Base-by-base conservation (phyloP, 2,888 invertebrate species). In the Odontocolon sp. region DNA sequence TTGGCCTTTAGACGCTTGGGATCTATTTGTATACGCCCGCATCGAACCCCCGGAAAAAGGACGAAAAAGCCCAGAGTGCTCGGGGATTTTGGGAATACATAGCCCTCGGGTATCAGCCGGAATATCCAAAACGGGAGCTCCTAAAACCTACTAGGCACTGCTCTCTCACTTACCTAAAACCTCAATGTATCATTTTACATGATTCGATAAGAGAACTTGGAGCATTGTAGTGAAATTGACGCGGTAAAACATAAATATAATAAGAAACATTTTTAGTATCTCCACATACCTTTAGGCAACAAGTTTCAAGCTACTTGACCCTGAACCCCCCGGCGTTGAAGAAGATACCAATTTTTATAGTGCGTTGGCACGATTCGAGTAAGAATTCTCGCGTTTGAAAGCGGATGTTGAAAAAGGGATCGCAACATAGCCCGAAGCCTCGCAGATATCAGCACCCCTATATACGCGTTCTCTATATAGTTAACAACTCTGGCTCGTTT, bases 51-150 rank as follows among this genome's bases (percentile, higher is more conserved):
- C 11, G 21, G 54, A 18, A 52, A 38, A 45, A 45, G 28, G 21
- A 11, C 18, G 33, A 77, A 71, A 71, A 77, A 57, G 67, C 61
- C 21, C n/a, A 57, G 68, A 77, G 79, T 73, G 77, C 69, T 70
- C 52, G 42, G 75, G 80, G 77, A 78, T 66, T 72, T 70, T 75
- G 79, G 74, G 74, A 79, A 79, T 75, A 75, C 70, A 57, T 64
- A 57, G 74, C 69, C 42, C 31, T 4, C 9, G 36, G n/a, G 36
- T n/a, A 50, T 18, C 26, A 33, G 16, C 18, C 9, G 23, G 18
- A 56, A 31, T 18, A 42, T 57, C 47, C 3, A 47, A 26, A 16
- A 16, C 18, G 14, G 16, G 9, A 21, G 4, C 50, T 14, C 28
- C n/a, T n/a, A n/a, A n/a, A n/a, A n/a, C n/a, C n/a, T n/a, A n/a